These are phyloP conservation scores for Gymnarchus niloticus DNA, from an alignment of 2,113 vertebrate genomes.

Conservation along the genomic window DNA sequence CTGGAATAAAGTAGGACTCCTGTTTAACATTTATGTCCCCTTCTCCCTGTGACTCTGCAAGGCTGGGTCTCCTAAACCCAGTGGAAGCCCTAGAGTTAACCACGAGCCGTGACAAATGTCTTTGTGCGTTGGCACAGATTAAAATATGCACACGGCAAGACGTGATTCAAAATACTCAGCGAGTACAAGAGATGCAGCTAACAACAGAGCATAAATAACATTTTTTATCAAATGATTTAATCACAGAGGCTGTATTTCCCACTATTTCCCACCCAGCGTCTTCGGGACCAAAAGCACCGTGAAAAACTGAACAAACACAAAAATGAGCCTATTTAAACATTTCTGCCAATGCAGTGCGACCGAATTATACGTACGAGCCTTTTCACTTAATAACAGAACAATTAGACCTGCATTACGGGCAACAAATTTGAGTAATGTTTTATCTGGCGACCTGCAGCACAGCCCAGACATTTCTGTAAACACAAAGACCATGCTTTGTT, in stretches of 20 bases:
- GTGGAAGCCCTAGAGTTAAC: not conserved
- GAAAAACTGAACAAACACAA: not conserved
- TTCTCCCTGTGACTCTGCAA: not conserved
- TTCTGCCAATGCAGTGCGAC: not conserved
- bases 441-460: not conserved
- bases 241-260: not conserved
- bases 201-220: not conserved
- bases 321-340: slow-evolving; percentile 1
- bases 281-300: slow-evolving; percentile 3
- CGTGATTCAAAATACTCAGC: slow-evolving; percentile 3
- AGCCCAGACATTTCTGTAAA: not conserved
- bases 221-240: slow-evolving; percentile 3
- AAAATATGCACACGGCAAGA: not conserved
- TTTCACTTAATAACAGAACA: not conserved
- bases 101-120: not conserved
- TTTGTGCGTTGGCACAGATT: not conserved
- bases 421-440: not conserved
- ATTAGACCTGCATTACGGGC: not conserved
- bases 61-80: not conserved
- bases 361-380: not conserved
- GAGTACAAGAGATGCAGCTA: not conserved
- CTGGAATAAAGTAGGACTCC: not conserved
- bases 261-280: not conserved
- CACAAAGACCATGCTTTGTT: not conserved
- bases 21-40: slow-evolving; percentile 11